A percentile compares a stretch with the other conserved stretches of the same genome.
phyloP scores from a whole-genome alignment of 1,140 invertebrate species.

The Drosophila quadrilineata region DNA sequence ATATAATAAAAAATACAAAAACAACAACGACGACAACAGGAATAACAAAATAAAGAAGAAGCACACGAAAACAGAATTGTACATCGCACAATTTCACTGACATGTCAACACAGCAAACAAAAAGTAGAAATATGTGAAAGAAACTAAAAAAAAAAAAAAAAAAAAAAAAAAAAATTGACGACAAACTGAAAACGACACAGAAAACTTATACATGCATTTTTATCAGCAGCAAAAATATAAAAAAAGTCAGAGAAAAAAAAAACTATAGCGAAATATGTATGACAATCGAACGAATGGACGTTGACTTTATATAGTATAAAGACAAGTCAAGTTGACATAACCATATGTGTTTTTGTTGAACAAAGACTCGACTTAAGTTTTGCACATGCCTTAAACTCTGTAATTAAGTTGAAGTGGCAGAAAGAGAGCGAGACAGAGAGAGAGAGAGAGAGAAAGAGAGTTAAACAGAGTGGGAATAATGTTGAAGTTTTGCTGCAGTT shows the following conservation, averaged over 20 bases:
- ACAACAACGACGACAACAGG: conserved; percentile 27
- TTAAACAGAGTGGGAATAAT: neutral
- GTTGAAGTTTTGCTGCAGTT: conserved; percentile 23
- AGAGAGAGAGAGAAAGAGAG: neutral
- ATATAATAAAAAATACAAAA: conserved; percentile 45
- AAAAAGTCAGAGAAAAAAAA: neutral
- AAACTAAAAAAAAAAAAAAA: conserved; percentile 1
- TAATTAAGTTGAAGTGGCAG: conserved; percentile 19
- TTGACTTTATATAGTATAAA: conserved; percentile 61
- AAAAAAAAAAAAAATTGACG: conserved; percentile 4
- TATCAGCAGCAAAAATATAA: conserved; percentile 19
- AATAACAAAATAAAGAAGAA: conserved; percentile 23
- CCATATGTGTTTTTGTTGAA: neutral
- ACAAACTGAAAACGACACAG: conserved; percentile 16
- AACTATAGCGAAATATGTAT: conserved; percentile 30
- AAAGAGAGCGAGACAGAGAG: neutral
- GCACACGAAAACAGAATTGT: conserved; percentile 54
- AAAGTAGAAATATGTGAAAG: neutral
- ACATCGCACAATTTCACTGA: conserved; percentile 65
- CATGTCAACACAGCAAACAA: conserved; percentile 48
- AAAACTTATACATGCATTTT: conserved; percentile 53
- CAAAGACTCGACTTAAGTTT: conserved; percentile 10
- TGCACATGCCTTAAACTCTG: conserved; percentile 18
- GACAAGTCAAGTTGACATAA: neutral
- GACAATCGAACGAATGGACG: conserved; percentile 39